Conservation (phyloP, 2,113 vertebrate species). For the Rostratula benghalensis region DNA sequence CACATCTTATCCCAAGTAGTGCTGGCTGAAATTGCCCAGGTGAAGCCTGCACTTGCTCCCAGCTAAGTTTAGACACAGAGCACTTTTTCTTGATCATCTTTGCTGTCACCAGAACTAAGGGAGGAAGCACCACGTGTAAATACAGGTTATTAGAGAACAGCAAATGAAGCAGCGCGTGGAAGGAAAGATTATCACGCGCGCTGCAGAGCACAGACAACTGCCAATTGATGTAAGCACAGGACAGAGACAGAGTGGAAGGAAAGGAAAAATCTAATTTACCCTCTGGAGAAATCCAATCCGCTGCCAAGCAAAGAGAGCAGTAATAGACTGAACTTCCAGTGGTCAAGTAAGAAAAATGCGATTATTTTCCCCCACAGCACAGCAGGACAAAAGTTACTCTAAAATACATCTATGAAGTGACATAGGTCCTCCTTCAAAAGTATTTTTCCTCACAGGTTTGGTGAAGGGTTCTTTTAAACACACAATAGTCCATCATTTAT, state of each 20-base stretch:
- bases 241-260: slow-evolving; percentile 1
- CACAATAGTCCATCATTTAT: background rate
- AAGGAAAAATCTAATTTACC: slow-evolving; percentile 50
- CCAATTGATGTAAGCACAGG: background rate
- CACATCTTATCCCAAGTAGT: background rate
- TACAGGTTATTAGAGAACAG: background rate
- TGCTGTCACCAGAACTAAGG: background rate
- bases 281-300: slow-evolving; percentile 43
- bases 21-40: background rate
- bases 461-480: background rate
- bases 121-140: background rate
- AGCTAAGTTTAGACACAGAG: background rate
- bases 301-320: background rate
- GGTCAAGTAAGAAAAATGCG: background rate
- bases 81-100: background rate
- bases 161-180: background rate
- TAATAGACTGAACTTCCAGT: slow-evolving; percentile 38
- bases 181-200: background rate
- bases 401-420: background rate
- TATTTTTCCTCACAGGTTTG: background rate
- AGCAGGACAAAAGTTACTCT: background rate
- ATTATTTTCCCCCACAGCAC: background rate
- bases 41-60: background rate
- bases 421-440: background rate
- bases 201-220: background rate